Evolutionary conservation across 1,140 invertebrate species (phyloP).

Genomic region (Drosophila bifasciata): DNA sequence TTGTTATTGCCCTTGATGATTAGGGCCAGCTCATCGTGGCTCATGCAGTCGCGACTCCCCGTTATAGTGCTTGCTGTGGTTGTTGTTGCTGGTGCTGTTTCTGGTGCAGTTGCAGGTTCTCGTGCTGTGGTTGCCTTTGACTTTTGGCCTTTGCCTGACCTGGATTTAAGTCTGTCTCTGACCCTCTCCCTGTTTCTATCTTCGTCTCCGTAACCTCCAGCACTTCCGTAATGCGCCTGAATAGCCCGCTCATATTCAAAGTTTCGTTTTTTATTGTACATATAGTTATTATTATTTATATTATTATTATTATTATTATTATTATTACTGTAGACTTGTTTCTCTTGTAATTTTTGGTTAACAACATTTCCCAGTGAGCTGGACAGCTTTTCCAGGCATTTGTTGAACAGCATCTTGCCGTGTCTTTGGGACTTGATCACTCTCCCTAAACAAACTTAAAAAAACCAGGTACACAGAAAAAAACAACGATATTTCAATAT

Average conservation of each 20-base stretch:
- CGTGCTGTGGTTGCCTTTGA: constrained; percentile 37
- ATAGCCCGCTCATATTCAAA: constrained; percentile 68
- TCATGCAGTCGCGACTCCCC: constrained; percentile 61
- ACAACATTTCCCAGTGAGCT: constrained; percentile 72
- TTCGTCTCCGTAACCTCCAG: not conserved
- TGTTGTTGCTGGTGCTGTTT: not conserved
- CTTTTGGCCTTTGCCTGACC: constrained; percentile 45
- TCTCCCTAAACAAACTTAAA: constrained; percentile 20
- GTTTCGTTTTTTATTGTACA: constrained; percentile 61
- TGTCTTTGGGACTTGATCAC: not conserved
- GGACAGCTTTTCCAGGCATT: constrained; percentile 78
- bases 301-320: constrained; percentile 39
- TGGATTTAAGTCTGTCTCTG: constrained; percentile 30
- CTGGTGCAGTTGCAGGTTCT: not conserved
- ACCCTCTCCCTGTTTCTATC: constrained; percentile 4
- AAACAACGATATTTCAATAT: not conserved
- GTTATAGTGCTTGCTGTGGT: constrained; percentile 1
- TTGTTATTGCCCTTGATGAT: constrained; percentile 56
- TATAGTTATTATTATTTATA: constrained; percentile 29
- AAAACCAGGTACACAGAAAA: constrained; percentile 18
- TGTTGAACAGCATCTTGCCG: constrained; percentile 78
- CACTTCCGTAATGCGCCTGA: constrained; percentile 61
- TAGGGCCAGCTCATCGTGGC: constrained; percentile 71
- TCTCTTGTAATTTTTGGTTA: constrained; percentile 70
- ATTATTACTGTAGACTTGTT: constrained; percentile 63